Base-by-base conservation (phyloP, 2,113 vertebrate genomes). In the Lates calcarifer region DNA sequence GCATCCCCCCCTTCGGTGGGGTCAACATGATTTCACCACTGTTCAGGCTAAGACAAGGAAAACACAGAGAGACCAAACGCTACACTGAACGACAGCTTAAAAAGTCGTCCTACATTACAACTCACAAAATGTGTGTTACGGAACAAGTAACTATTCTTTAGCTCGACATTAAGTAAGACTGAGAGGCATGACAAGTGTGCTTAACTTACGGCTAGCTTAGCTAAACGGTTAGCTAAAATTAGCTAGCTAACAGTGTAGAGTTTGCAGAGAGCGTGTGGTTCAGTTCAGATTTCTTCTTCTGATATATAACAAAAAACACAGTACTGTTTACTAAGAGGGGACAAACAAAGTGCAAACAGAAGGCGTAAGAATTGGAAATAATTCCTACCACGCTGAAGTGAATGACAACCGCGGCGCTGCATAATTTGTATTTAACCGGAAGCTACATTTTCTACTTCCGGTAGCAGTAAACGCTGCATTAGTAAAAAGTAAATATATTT, bases 11-110 rank as follows among this genome's bases (percentile, higher is more conserved):
- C 5, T 91, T 95, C 1, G 88, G 87, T 0, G 94, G 94, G 81
- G 96, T 97, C 75, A 96, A 92, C 88, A 92, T 93, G 45, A 9
- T 85, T 43, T 24, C 14, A 31, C 61, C 43, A n/a, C 66, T 43
- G 39, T 53, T 66, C 51, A 77, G 71, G 83, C 91, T 86, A 66
- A 18, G 9, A 57, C 1, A 45, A 28, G 17, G 4, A 5, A 3
- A 26, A 43, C 17, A 47, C 14, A 71, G 0, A 31, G 13, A 75
- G 45, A 47, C 18, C 17, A 33, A 29, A 22, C 6, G 10, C n/a
- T 26, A 10, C 47, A 51, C 11, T 3, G 4, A 55, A 20, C 1
- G 12, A n/a, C n/a, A 53, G 8, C 6, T 10, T 51, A 22, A n/a
- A 22, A 20, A 49, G 2, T n/a, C 20, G 1, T 11, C 22, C n/a